Conservation (phyloP, 2,113 vertebrate species). For the Nycticryphes semicollaris region DNA sequence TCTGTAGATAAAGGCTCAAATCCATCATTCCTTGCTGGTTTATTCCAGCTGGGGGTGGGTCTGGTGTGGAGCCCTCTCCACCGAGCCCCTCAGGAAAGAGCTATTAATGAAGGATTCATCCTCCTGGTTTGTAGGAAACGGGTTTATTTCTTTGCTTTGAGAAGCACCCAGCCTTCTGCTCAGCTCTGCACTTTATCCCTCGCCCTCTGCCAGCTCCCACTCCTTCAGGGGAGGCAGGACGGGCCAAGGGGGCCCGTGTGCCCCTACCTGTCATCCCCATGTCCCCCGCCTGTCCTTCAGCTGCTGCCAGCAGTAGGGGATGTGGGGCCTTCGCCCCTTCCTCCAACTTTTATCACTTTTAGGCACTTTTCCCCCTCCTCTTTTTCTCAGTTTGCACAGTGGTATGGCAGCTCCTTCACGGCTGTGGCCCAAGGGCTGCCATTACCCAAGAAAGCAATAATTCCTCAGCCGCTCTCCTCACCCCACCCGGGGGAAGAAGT, state of each 20-base stretch:
- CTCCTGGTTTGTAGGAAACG: not conserved
- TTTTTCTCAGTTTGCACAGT: no score
- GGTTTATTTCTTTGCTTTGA: not conserved
- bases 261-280: not conserved
- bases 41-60: not conserved
- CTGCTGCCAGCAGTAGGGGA: not conserved
- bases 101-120: not conserved
- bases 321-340: not conserved
- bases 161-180: not conserved
- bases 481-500: not conserved
- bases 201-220: not conserved
- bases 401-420: no score
- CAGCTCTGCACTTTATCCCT: slow-evolving; percentile 46
- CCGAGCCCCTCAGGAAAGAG: not conserved
- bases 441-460: slow-evolving; percentile 44
- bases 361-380: slow-evolving; percentile 17
- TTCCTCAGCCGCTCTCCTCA: not conserved
- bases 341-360: not conserved
- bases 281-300: not conserved
- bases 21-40: not conserved
- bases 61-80: not conserved
- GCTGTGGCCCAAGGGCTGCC: not conserved
- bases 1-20: slow-evolving; percentile 13
- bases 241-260: not conserved
- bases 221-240: not conserved